These are phyloP conservation scores for Etheostoma nigrum DNA, from an alignment of 2,797 vertebrate species.

Conservation along the genomic window DNA sequence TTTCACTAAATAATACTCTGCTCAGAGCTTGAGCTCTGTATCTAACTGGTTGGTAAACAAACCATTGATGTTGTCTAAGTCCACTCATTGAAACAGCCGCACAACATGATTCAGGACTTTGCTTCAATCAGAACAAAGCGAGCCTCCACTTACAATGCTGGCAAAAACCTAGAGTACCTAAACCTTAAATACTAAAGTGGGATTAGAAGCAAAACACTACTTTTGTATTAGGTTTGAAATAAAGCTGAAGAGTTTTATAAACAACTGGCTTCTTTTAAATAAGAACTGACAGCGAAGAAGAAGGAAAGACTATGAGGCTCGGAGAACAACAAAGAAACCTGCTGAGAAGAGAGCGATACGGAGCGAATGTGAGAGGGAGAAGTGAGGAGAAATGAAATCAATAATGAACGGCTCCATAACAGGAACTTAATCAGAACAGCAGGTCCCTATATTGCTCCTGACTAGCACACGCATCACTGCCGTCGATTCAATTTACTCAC, in stretches of 20 bases:
- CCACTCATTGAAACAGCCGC: conserved; percentile 33
- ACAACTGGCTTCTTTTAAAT: conserved; percentile 67
- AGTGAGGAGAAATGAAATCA: conserved; percentile 83
- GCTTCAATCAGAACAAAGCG: conserved; percentile 28
- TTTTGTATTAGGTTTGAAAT: conserved; percentile 42
- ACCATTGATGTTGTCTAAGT: conserved; percentile 31
- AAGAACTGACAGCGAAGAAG: conserved; percentile 56
- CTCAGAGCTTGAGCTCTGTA: conserved; percentile 28
- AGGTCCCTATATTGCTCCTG: conserved; percentile 87
- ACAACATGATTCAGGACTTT: conserved; percentile 34
- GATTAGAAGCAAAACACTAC: conserved; percentile 31
- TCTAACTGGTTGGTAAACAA: conserved; percentile 47
- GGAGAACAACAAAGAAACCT: conserved; percentile 56
- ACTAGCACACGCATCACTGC: conserved; percentile 82
- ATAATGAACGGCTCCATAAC: conserved; percentile 87
- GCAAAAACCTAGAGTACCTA: conserved; percentile 2
- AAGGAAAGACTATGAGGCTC: conserved; percentile 45
- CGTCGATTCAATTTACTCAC: conserved; percentile 87
- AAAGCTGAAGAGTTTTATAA: conserved; percentile 56
- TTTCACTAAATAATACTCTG: conserved; percentile 32
- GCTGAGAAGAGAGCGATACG: conserved; percentile 74
- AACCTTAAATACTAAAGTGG: conserved; percentile 5
- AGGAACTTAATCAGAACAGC: conserved; percentile 87
- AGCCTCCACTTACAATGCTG: conserved; percentile 5
- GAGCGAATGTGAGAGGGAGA: conserved; percentile 69